A percentile compares a stretch with the other conserved stretches of the same genome.
Conservation (phyloP, 2,797 vertebrate species). For the Falco biarmicus region DNA sequence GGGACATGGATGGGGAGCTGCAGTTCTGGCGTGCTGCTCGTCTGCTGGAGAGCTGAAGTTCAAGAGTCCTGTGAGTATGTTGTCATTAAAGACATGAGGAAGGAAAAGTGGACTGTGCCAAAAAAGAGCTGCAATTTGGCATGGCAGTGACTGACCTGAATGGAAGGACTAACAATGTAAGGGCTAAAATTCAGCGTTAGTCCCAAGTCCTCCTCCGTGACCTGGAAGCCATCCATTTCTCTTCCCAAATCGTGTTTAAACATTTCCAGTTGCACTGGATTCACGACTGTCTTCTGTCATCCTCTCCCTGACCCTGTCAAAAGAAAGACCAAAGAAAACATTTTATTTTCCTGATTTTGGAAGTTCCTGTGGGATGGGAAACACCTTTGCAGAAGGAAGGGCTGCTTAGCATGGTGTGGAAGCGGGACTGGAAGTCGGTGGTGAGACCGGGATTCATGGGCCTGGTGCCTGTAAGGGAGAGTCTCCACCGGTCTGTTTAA, state of each 20-base stretch:
- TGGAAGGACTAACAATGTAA: neutral
- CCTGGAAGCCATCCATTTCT: neutral
- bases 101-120: slow-evolving; percentile 13
- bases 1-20: neutral
- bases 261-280: neutral
- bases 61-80: neutral
- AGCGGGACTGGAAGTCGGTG: neutral
- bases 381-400: slow-evolving; percentile 19
- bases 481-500: neutral
- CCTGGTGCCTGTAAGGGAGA: neutral
- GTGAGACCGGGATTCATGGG: neutral
- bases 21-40: neutral
- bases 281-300: neutral
- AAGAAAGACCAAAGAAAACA: slow-evolving; percentile 15
- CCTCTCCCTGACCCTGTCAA: neutral
- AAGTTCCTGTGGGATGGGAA: slow-evolving; percentile 41
- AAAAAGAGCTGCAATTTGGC: neutral
- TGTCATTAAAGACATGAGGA: neutral
- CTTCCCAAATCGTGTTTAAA: neutral
- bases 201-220: neutral
- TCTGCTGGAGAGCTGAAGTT: neutral
- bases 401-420: neutral
- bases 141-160: neutral
- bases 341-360: neutral
- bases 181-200: neutral